Evolutionary conservation across 2,888 invertebrate species (phyloP).

Genomic region (Leptothorax acervorum): DNA sequence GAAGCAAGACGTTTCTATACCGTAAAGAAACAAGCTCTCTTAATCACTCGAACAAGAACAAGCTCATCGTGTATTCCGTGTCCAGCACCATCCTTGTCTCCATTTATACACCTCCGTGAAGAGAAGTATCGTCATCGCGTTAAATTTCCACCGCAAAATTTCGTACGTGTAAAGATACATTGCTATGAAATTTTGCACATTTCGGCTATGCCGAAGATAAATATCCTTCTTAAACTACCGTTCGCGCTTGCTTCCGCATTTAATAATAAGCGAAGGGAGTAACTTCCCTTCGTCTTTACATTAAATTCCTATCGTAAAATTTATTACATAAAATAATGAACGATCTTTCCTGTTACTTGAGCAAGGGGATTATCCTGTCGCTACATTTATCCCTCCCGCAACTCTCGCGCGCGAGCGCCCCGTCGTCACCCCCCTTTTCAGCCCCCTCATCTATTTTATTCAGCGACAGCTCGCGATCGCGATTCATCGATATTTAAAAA

Average conservation of each 20-base stretch:
- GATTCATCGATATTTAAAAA: not conserved
- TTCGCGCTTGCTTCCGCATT: not conserved
- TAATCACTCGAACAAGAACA: not conserved
- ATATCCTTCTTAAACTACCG: not conserved
- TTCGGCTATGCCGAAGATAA: not conserved
- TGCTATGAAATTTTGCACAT: not conserved
- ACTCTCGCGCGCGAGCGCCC: not conserved
- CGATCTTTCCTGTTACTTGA: not conserved
- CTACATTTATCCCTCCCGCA: not conserved
- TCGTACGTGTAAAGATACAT: not conserved
- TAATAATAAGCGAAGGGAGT: not conserved
- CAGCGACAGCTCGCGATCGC: not conserved
- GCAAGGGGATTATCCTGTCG: not conserved
- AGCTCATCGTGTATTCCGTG: not conserved
- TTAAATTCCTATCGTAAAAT: slow-evolving; percentile 11
- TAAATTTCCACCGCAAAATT: not conserved
- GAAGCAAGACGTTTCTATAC: not conserved
- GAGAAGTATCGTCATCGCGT: not conserved
- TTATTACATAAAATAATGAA: not conserved
- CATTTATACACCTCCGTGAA: not conserved
- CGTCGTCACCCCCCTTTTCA: not conserved
- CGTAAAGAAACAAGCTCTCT: not conserved
- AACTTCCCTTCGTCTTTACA: not conserved
- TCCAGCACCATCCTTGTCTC: not conserved
- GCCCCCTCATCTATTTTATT: not conserved